Evolutionary conservation across 2,113 vertebrate species (phyloP).

Genomic region (Isichthys henryi): DNA sequence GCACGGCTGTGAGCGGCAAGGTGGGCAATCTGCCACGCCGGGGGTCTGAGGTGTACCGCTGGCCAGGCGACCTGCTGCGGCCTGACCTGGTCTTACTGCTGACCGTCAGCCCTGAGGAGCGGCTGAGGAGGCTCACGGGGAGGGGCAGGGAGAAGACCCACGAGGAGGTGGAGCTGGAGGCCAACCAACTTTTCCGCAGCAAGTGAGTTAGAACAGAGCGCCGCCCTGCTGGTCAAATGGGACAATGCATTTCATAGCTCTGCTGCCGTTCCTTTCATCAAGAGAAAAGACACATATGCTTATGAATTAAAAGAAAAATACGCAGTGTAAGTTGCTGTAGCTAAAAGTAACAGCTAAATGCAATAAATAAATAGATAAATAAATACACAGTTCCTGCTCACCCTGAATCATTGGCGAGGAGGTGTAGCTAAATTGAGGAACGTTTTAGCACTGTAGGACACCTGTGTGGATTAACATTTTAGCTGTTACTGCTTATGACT

Average conservation of each 20-base stretch:
- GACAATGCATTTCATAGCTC: background rate
- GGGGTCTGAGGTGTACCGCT: constrained; percentile 70
- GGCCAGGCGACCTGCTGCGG: constrained; percentile 78
- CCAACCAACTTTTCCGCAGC: constrained; percentile 69
- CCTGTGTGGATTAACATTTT: background rate
- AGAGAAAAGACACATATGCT: background rate
- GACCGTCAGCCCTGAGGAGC: constrained; percentile 70
- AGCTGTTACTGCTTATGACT: background rate
- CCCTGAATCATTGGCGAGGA: background rate
- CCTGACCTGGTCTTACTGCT: constrained; percentile 78
- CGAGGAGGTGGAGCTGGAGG: constrained; percentile 76
- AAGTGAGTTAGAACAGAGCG: constrained; percentile 58
- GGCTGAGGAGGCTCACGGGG: constrained; percentile 58
- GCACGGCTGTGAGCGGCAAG: constrained; percentile 70
- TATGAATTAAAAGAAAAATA: background rate
- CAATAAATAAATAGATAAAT: background rate
- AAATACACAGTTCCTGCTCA: background rate
- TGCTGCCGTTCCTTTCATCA: background rate
- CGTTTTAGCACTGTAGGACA: background rate
- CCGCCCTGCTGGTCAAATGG: background rate
- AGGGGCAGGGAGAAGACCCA: constrained; percentile 69
- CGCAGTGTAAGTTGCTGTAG: background rate
- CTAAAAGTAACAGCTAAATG: background rate
- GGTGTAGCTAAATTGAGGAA: background rate
- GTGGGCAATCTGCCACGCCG: constrained; percentile 65